A percentile compares a stretch with the other conserved stretches of the same genome.
phyloP scores from a whole-genome alignment of 2,113 vertebrate species.

The Ammospiza nelsoni region DNA sequence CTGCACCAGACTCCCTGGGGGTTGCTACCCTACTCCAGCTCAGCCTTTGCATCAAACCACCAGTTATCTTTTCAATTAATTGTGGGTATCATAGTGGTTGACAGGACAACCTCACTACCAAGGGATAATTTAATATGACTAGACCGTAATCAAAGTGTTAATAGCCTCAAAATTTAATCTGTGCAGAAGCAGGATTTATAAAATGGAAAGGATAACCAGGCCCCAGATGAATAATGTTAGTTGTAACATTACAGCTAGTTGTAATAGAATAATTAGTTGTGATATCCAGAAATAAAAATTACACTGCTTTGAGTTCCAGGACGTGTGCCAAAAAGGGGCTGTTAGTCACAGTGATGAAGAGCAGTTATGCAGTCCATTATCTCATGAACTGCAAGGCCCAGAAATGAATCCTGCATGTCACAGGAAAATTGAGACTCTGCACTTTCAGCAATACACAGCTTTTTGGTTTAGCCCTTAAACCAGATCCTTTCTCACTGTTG shows the following conservation, averaged over 20 bases:
- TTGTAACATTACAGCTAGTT: conserved; percentile 53
- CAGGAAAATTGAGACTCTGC: neutral
- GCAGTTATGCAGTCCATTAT: conserved; percentile 28
- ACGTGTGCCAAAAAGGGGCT: neutral
- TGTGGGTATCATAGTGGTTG: conserved; percentile 31
- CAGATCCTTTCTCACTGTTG: neutral
- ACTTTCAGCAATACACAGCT: neutral
- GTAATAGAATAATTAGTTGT: conserved; percentile 71
- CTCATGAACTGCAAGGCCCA: neutral
- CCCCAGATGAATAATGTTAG: conserved; percentile 63
- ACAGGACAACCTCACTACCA: conserved; percentile 37
- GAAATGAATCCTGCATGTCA: neutral
- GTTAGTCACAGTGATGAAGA: conserved; percentile 34
- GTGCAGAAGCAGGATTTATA: conserved; percentile 39
- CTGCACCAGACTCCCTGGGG: neutral
- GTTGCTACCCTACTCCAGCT: neutral
- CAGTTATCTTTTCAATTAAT: conserved; percentile 58
- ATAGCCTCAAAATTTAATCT: conserved; percentile 64
- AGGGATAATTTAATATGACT: conserved; percentile 61
- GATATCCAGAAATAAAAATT: conserved; percentile 65
- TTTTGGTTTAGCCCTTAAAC: neutral
- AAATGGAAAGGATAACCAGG: conserved; percentile 36
- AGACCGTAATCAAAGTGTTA: conserved; percentile 63
- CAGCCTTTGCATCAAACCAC: neutral
- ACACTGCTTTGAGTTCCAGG: conserved; percentile 22